Evolutionary conservation across 2,113 vertebrate species (phyloP).

Genomic region (Eptatretus burgeri): DNA sequence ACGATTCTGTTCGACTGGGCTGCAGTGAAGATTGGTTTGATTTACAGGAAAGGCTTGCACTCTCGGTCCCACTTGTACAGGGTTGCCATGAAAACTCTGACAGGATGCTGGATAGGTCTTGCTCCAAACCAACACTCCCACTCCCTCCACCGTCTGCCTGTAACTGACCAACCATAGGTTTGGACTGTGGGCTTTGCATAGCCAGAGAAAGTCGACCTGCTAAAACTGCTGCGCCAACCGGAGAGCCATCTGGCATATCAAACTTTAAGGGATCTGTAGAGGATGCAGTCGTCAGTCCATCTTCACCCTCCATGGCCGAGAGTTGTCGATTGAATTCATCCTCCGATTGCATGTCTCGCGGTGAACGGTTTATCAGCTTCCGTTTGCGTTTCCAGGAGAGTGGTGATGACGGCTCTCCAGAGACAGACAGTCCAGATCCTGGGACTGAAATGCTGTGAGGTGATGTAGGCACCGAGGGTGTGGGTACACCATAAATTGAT

Average conservation of each 20-base stretch:
- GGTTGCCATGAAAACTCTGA: conserved; percentile 40
- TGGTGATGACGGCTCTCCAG: background rate
- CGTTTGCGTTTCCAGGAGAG: conserved; percentile 15
- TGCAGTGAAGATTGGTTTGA: no score
- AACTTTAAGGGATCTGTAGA: conserved; percentile 76
- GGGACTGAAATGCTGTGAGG: conserved; percentile 37
- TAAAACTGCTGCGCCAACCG: conserved; percentile 30
- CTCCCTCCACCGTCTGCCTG: conserved; percentile 71
- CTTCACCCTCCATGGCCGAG: conserved; percentile 90
- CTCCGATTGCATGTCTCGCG: conserved; percentile 37
- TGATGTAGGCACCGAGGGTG: conserved; percentile 12
- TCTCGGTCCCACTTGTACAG: background rate
- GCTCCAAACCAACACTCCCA: conserved; percentile 17
- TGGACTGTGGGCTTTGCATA: conserved; percentile 65
- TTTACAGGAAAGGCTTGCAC: background rate
- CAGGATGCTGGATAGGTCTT: conserved; percentile 19
- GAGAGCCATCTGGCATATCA: conserved; percentile 80
- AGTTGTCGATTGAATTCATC: conserved; percentile 93
- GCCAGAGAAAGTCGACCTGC: conserved; percentile 36
- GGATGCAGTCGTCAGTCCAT: conserved; percentile 60
- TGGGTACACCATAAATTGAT: no score
- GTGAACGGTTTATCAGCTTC: conserved; percentile 22
- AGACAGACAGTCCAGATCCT: background rate
- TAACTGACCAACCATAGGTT: conserved; percentile 68
- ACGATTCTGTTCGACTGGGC: background rate